Percentiles rank a stretch among this genome's conserved stretches.
Conservation (phyloP, 2,888 invertebrate genomes). For the Drosophila neotestacea region DNA sequence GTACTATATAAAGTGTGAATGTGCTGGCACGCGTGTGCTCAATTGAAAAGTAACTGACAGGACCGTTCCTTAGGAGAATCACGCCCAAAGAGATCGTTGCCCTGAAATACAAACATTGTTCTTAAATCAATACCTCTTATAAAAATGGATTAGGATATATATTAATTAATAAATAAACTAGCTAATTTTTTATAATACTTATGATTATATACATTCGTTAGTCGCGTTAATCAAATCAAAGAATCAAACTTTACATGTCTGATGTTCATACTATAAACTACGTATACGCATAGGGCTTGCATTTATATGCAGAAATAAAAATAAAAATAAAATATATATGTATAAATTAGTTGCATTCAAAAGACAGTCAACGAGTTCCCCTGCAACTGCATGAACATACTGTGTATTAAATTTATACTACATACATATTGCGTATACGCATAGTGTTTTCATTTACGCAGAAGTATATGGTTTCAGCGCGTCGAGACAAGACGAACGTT, state of each 20-base stretch:
- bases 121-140: not conserved
- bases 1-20: constrained; percentile 10
- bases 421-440: not conserved
- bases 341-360: not conserved
- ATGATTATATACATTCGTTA: not conserved
- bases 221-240: too few relatives aligned
- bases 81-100: constrained; percentile 14
- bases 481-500: constrained; percentile 23
- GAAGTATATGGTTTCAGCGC: constrained; percentile 28
- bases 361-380: not conserved
- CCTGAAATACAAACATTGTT: not conserved
- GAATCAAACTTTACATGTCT: too few relatives aligned
- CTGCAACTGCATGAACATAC: not conserved
- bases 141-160: not conserved
- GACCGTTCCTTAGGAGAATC: constrained; percentile 26
- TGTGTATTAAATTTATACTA: not conserved
- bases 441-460: not conserved
- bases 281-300: not conserved
- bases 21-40: constrained; percentile 42
- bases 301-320: constrained; percentile 12
- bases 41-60: constrained; percentile 60
- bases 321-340: too few relatives aligned
- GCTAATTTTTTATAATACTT: not conserved
- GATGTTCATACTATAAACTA: not conserved
- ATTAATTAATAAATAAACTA: not conserved